Percentiles rank a stretch among this genome's conserved stretches.
phyloP scores from a whole-genome alignment of 1,140 invertebrate species.

The Meloidogyne chitwoodi region DNA sequence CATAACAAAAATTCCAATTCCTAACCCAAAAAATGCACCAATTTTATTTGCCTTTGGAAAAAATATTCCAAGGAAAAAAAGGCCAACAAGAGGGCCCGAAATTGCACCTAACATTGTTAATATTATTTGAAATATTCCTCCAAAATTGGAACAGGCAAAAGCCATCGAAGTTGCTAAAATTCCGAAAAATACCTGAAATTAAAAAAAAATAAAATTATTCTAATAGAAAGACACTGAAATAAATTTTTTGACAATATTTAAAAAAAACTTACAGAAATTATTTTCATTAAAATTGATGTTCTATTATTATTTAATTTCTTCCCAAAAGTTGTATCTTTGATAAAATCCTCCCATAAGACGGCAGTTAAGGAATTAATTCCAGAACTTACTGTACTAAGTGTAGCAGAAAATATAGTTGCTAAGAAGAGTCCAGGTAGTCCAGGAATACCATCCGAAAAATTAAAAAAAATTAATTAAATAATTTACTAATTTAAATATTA shows the following conservation, averaged over 20 bases:
- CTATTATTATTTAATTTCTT: conserved; percentile 23
- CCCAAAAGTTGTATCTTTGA: conserved; percentile 27
- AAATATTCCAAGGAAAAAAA: conserved; percentile 46
- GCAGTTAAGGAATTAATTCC: conserved; percentile 50
- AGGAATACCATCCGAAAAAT: conserved; percentile 39
- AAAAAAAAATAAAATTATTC: neutral
- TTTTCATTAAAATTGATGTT: neutral
- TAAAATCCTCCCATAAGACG: conserved; percentile 47
- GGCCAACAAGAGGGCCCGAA: conserved; percentile 32
- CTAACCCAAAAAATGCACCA: conserved; percentile 34
- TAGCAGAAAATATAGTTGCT: conserved; percentile 43
- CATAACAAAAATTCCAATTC: conserved; percentile 27
- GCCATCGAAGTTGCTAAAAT: conserved; percentile 41
- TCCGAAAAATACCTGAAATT: conserved; percentile 24
- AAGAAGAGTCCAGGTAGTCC: conserved; percentile 50
- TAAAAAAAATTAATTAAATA: too few species aligned
- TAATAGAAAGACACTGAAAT: neutral
- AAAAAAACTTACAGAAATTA: neutral
- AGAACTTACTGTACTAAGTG: conserved; percentile 43
- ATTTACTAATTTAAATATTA: neutral
- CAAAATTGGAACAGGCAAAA: conserved; percentile 34
- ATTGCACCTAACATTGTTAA: conserved; percentile 31
- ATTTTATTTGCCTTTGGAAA: conserved; percentile 39
- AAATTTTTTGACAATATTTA: too few species aligned
- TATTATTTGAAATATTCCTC: conserved; percentile 38